phyloP scores from a whole-genome alignment of 2,888 invertebrate genomes.

The Apamea monoglypha region DNA sequence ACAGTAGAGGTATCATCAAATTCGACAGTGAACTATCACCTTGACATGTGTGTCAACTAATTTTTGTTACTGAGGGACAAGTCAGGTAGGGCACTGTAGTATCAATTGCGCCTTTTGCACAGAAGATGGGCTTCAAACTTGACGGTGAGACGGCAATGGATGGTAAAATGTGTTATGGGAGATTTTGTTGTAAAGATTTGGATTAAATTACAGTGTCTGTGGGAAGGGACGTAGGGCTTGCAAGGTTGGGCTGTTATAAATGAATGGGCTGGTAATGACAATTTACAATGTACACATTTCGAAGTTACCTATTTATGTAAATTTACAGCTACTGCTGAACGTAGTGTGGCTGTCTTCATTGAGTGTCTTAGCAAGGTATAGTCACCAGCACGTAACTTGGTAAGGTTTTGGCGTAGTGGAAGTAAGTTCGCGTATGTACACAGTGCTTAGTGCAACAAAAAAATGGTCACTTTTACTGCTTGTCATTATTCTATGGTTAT shows the following conservation, averaged over 20 bases:
- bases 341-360: not conserved
- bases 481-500: too few species aligned
- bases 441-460: too few species aligned
- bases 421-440: too few species aligned
- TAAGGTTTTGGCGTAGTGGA: too few species aligned
- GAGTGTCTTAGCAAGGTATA: not conserved
- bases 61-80: slow-evolving; percentile 25
- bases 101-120: not conserved
- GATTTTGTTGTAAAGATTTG: slow-evolving; percentile 23
- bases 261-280: slow-evolving; percentile 12
- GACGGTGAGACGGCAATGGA: not conserved
- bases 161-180: not conserved
- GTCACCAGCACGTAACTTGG: too few species aligned
- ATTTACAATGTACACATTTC: not conserved
- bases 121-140: not conserved
- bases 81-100: not conserved
- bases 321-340: not conserved
- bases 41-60: slow-evolving; percentile 55
- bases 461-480: too few species aligned
- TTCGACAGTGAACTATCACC: slow-evolving; percentile 45
- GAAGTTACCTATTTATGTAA: not conserved
- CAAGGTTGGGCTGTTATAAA: slow-evolving; percentile 31
- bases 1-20: slow-evolving; percentile 37
- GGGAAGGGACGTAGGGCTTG: slow-evolving; percentile 17
- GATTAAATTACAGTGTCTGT: slow-evolving; percentile 25